Evolutionary conservation across 1,140 invertebrate species (phyloP).

Genomic region (Cataglyphis hispanica): DNA sequence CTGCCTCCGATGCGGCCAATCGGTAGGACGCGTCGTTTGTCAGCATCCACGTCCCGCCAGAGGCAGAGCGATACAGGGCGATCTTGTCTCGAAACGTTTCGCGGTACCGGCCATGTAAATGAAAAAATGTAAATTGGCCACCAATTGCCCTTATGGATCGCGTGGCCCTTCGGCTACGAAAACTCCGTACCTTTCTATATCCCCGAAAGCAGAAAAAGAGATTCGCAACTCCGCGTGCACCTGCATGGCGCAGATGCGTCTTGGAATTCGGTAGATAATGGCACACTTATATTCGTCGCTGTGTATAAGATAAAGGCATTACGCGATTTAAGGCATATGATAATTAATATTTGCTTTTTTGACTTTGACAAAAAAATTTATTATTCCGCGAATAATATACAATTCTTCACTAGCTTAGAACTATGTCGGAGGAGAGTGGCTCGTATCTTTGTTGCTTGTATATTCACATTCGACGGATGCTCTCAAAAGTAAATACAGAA

Average conservation of each 20-base stretch:
- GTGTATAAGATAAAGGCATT: background rate
- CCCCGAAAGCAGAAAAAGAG: conserved; percentile 23
- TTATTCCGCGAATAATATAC: background rate
- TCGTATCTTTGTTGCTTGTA: background rate
- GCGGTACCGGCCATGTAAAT: conserved; percentile 61
- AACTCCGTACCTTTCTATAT: background rate
- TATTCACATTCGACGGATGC: background rate
- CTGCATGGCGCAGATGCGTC: conserved; percentile 48
- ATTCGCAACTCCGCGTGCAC: conserved; percentile 22
- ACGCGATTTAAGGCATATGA: background rate
- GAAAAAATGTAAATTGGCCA: conserved; percentile 62
- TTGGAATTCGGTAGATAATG: conserved; percentile 49
- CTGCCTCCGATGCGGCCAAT: conserved; percentile 28
- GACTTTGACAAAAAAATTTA: background rate
- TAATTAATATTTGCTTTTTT: background rate
- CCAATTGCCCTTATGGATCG: conserved; percentile 60
- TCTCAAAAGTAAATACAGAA: background rate
- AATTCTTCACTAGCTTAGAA: background rate
- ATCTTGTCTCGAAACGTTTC: conserved; percentile 60
- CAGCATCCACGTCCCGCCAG: conserved; percentile 52
- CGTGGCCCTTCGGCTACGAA: conserved; percentile 49
- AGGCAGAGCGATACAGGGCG: conserved; percentile 57
- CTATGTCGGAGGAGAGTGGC: background rate
- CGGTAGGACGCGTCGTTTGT: conserved; percentile 54
- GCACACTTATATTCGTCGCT: conserved; percentile 23